phyloP scores from a whole-genome alignment of 2,113 vertebrate genomes.

The Takifugu flavidus region DNA sequence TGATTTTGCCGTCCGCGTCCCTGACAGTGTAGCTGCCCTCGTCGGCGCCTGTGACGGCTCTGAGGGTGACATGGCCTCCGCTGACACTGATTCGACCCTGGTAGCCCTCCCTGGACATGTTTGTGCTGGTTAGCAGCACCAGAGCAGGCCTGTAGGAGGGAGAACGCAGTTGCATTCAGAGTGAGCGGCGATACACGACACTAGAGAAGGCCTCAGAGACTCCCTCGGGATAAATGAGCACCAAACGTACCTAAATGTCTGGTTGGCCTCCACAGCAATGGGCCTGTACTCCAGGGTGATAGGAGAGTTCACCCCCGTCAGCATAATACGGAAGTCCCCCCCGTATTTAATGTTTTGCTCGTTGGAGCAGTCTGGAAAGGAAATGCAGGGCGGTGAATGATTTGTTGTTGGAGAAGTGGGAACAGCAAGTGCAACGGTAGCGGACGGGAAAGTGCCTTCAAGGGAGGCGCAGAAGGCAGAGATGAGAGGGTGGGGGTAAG shows the following conservation, averaged over 20 bases:
- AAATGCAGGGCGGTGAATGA: constrained; percentile 12
- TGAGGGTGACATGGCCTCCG: constrained; percentile 49
- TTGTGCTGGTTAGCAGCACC: constrained; percentile 47
- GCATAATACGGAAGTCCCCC: constrained; percentile 48
- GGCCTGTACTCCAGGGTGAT: constrained; percentile 66
- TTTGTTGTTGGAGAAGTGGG: constrained; percentile 8
- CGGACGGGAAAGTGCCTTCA: neutral
- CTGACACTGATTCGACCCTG: constrained; percentile 48
- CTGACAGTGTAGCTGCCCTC: constrained; percentile 75
- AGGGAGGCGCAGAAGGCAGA: constrained; percentile 18
- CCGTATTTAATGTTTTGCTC: constrained; percentile 69
- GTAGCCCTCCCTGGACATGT: constrained; percentile 36
- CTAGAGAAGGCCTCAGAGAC: constrained; percentile 12
- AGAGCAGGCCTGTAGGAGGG: constrained; percentile 47
- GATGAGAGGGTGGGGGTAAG: constrained; percentile 39
- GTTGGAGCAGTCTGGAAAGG: constrained; percentile 65
- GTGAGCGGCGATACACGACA: too few species aligned
- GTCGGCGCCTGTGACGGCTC: constrained; percentile 55
- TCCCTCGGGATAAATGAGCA: constrained; percentile 1
- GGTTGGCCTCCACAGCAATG: constrained; percentile 67
- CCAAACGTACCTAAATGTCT: constrained; percentile 56
- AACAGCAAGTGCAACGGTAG: constrained; percentile 10
- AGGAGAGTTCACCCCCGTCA: constrained; percentile 32
- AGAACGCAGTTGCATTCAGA: neutral
- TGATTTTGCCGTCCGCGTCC: constrained; percentile 35